A percentile compares a stretch with the other conserved stretches of the same genome.
Evolutionary conservation across 2,797 vertebrate species (phyloP).

Genomic region (Crocidura indochinensis): DNA sequence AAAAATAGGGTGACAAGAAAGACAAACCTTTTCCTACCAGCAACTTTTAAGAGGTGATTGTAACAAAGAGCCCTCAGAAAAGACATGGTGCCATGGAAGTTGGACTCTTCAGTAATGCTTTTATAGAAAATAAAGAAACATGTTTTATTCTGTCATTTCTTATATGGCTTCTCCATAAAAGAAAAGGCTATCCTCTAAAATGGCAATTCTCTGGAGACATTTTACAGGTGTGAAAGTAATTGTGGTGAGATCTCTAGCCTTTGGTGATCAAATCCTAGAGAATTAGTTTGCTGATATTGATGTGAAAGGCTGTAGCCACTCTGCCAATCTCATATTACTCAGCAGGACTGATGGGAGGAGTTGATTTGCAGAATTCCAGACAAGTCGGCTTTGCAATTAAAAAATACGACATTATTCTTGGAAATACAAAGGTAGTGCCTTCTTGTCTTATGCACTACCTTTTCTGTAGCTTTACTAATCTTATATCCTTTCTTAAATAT

Average conservation of each 20-base stretch:
- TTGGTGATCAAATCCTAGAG: neutral
- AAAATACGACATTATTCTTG: neutral
- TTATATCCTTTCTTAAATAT: neutral
- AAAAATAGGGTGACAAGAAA: conserved; percentile 60
- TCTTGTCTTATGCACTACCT: neutral
- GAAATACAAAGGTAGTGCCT: too few species aligned
- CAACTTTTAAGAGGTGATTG: conserved; percentile 47
- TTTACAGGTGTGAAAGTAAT: conserved; percentile 27
- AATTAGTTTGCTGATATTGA: neutral
- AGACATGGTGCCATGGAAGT: neutral
- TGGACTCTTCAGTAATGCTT: neutral
- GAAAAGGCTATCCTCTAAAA: conserved; percentile 71
- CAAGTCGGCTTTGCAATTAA: neutral
- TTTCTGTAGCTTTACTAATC: neutral
- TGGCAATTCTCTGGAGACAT: conserved; percentile 54
- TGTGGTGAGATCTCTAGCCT: neutral
- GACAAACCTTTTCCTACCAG: conserved; percentile 30
- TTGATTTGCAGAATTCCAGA: neutral
- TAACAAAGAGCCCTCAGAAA: conserved; percentile 6
- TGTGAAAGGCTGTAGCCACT: neutral
- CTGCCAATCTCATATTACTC: neutral
- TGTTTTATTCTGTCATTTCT: conserved; percentile 73
- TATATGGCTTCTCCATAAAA: conserved; percentile 66
- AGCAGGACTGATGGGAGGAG: neutral
- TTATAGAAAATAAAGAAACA: conserved; percentile 64